Percentiles rank a stretch among this genome's conserved stretches.
Evolutionary conservation across 2,113 vertebrate genomes (phyloP).

Genomic region (Xiphias gladius): DNA sequence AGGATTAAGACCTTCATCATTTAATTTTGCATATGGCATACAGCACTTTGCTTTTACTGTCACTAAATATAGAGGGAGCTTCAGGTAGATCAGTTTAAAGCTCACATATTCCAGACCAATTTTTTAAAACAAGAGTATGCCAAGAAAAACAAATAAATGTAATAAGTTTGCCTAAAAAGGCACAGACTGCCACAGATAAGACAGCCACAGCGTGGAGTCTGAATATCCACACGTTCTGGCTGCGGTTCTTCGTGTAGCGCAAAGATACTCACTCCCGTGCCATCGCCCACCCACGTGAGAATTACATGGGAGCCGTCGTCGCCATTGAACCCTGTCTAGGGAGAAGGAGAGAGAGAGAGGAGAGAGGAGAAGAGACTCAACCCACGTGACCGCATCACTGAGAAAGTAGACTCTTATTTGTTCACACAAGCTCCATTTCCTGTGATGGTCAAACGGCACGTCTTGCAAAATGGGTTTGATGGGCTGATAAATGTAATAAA

Average conservation of each 20-base stretch:
- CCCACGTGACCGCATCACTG: background rate
- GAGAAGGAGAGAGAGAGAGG: background rate
- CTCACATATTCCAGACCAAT: background rate
- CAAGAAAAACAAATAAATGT: too few species aligned
- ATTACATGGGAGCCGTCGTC: conserved; percentile 85
- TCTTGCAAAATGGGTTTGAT: too few species aligned
- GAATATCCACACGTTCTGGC: background rate
- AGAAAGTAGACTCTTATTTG: background rate
- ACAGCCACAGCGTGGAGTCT: background rate
- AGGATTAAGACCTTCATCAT: too few species aligned
- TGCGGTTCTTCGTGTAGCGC: background rate
- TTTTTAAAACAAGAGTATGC: too few species aligned
- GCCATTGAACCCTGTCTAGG: conserved; percentile 85
- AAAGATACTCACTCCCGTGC: conserved; percentile 82
- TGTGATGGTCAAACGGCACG: background rate
- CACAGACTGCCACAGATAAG: too few species aligned
- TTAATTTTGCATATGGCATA: too few species aligned
- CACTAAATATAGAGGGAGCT: too few species aligned
- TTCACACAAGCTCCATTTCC: background rate
- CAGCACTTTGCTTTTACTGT: too few species aligned
- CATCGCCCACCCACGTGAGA: conserved; percentile 86
- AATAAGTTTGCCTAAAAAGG: too few species aligned
- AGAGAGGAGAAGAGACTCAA: conserved; percentile 21
- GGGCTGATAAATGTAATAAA: background rate
- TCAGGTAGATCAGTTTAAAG: too few species aligned